phyloP scores from a whole-genome alignment of 1,140 invertebrate species.

The Polypedilum vanderplanki region DNA sequence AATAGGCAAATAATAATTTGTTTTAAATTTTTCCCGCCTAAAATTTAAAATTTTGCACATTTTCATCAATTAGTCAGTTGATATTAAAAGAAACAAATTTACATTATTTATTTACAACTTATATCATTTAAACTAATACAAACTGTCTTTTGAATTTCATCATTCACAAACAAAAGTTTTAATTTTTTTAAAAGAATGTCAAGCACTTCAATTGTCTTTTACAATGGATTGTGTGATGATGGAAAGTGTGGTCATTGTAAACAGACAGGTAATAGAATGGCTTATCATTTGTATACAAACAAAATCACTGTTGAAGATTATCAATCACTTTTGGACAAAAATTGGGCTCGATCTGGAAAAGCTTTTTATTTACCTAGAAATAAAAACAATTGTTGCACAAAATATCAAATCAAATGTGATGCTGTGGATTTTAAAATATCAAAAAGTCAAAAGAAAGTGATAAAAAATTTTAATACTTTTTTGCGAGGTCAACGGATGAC shows the following conservation, averaged over 20 bases:
- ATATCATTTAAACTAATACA: too few relatives aligned
- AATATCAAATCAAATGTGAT: conserved; percentile 91
- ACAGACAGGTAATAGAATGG: conserved; percentile 30
- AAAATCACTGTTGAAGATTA: conserved; percentile 74
- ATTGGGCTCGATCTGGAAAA: conserved; percentile 91
- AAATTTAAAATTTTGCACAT: too few relatives aligned
- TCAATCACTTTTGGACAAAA: conserved; percentile 86
- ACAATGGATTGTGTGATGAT: background rate
- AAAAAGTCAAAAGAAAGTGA: conserved; percentile 87
- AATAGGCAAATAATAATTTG: too few relatives aligned
- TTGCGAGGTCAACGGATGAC: conserved; percentile 50
- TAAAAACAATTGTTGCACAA: conserved; percentile 85
- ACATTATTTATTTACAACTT: too few relatives aligned
- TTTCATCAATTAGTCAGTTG: too few relatives aligned
- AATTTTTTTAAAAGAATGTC: background rate
- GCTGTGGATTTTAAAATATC: conserved; percentile 67
- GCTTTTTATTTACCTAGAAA: conserved; percentile 95
- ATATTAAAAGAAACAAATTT: too few relatives aligned
- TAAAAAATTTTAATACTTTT: conserved; percentile 77
- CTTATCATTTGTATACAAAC: conserved; percentile 82
- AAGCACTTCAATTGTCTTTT: background rate
- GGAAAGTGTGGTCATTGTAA: conserved; percentile 20
- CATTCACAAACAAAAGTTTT: too few relatives aligned
- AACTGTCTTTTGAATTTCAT: too few relatives aligned
- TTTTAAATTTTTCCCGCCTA: too few relatives aligned